Evolutionary conservation across 1,140 invertebrate genomes (phyloP).

Genomic region (Sipha flava): DNA sequence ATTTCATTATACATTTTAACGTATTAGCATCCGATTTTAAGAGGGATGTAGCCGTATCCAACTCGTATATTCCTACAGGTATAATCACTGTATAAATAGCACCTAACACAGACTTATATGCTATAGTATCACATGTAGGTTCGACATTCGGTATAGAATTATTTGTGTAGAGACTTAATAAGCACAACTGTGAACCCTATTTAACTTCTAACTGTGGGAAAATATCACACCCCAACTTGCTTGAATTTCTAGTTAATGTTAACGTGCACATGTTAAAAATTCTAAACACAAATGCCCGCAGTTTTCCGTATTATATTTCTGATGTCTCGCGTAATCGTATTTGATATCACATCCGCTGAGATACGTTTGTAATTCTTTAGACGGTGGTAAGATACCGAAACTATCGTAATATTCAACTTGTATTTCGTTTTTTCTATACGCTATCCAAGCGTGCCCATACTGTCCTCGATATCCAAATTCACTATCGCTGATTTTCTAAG

Average conservation of each 20-base stretch:
- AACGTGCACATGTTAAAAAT: too few species aligned
- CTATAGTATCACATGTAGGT: too few species aligned
- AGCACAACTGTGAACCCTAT: slow-evolving; percentile 33
- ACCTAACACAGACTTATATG: not conserved
- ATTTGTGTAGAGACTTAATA: too few species aligned
- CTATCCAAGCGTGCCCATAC: too few species aligned
- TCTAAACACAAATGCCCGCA: too few species aligned
- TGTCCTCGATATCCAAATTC: slow-evolving; percentile 40
- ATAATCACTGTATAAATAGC: not conserved
- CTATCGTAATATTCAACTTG: slow-evolving; percentile 40
- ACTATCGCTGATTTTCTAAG: slow-evolving; percentile 39
- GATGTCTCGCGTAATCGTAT: slow-evolving; percentile 38
- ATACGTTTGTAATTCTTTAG: slow-evolving; percentile 38
- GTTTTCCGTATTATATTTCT: slow-evolving; percentile 35
- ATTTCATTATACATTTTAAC: too few species aligned
- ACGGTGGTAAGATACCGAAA: slow-evolving; percentile 40
- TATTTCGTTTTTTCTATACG: slow-evolving; percentile 39
- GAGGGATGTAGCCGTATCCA: too few species aligned
- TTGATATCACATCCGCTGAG: slow-evolving; percentile 35
- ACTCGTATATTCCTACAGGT: not conserved
- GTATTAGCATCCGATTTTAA: too few species aligned
- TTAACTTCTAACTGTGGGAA: too few species aligned
- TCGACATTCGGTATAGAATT: slow-evolving; percentile 22
- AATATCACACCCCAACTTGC: too few species aligned
- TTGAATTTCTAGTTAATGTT: too few species aligned